phyloP scores from a whole-genome alignment of 2,888 invertebrate genomes.

The Meloe dianella region DNA sequence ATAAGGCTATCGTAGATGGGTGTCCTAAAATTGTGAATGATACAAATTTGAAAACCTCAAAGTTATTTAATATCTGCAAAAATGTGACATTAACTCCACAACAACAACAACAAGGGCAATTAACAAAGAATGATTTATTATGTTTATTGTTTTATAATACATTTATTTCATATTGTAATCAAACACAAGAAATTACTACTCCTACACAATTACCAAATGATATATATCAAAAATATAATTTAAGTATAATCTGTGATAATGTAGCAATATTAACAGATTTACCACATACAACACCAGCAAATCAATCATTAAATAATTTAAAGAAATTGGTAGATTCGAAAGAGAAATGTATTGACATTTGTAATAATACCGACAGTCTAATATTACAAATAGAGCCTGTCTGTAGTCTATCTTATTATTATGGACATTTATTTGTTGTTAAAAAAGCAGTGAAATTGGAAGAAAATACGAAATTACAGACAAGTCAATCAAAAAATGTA shows the following conservation, averaged over 20 bases:
- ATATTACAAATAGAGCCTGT: background rate
- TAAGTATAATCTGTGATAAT: constrained; percentile 25
- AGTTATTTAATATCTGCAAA: constrained; percentile 35
- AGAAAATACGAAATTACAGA: background rate
- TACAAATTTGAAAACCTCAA: constrained; percentile 14
- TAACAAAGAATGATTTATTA: constrained; percentile 31
- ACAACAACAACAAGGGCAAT: constrained; percentile 12
- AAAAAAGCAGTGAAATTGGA: background rate
- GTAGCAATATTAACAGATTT: constrained; percentile 5
- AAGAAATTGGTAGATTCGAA: constrained; percentile 1
- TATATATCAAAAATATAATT: constrained; percentile 10
- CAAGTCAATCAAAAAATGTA: background rate
- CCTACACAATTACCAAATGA: background rate
- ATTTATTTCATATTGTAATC: constrained; percentile 36
- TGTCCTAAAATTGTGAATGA: constrained; percentile 13
- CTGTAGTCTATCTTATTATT: constrained; percentile 21
- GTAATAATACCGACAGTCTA: constrained; percentile 11
- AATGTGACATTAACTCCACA: constrained; percentile 30
- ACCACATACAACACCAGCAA: background rate
- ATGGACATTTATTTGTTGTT: background rate
- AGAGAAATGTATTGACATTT: constrained; percentile 15
- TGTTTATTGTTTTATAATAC: constrained; percentile 43
- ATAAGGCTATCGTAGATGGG: constrained; percentile 13
- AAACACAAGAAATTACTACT: constrained; percentile 13
- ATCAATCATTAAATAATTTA: background rate